These are phyloP conservation scores for Lithodes maja DNA, from an alignment of 2,888 invertebrate species.

Conservation along the genomic window DNA sequence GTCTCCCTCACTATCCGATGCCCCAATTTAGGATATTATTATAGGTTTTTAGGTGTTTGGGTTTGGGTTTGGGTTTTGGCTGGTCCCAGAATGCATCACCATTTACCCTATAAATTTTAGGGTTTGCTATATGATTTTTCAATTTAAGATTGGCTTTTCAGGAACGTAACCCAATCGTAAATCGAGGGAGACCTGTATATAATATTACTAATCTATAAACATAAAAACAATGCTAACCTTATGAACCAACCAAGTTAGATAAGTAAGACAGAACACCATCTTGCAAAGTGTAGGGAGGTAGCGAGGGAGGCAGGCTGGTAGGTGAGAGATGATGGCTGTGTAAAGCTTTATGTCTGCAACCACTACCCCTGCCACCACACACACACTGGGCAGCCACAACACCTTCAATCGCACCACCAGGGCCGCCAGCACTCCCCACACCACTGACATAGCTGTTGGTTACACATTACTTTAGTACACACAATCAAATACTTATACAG, in stretches of 20 bases:
- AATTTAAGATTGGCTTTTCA: too few species aligned
- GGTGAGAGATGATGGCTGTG: background rate
- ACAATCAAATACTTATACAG: too few species aligned
- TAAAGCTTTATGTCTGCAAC: conserved; percentile 36
- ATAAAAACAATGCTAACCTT: conserved; percentile 27
- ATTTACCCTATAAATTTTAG: too few species aligned
- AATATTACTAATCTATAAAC: background rate
- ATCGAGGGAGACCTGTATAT: too few species aligned
- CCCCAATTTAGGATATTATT: too few species aligned
- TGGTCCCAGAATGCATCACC: too few species aligned
- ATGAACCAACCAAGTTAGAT: conserved; percentile 15
- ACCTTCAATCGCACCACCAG: conserved; percentile 53
- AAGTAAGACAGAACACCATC: conserved; percentile 21
- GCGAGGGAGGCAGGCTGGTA: conserved; percentile 19
- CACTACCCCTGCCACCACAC: conserved; percentile 45
- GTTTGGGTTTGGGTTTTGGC: too few species aligned
- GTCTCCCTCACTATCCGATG: too few species aligned
- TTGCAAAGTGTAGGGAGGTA: conserved; percentile 45
- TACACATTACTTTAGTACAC: too few species aligned
- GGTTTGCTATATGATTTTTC: too few species aligned
- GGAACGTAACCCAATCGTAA: too few species aligned
- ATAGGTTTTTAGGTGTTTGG: too few species aligned
- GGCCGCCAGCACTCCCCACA: conserved; percentile 44
- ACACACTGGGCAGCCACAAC: conserved; percentile 55
- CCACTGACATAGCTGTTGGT: conserved; percentile 41